These are phyloP conservation scores for Pachydiplax longipennis DNA, from an alignment of 2,888 invertebrate genomes.

Conservation along the genomic window DNA sequence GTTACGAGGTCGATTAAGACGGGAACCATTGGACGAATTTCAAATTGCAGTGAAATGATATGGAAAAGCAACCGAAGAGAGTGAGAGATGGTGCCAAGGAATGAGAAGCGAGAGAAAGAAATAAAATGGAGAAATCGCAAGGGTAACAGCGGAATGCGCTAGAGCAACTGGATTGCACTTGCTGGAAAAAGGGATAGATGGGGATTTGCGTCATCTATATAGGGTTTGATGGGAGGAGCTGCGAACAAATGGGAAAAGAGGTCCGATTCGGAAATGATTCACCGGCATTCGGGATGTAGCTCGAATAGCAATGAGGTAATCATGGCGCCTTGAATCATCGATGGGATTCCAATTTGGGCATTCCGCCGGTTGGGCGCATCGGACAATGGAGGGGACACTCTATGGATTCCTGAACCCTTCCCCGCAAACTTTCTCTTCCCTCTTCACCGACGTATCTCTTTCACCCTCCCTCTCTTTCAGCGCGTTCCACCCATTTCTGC, in stretches of 20 bases:
- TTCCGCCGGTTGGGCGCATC: not conserved
- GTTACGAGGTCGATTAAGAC: too few species aligned
- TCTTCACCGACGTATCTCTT: not conserved
- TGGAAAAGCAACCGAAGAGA: not conserved
- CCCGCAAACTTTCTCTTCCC: not conserved
- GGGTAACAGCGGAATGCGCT: not conserved
- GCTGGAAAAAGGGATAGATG: not conserved
- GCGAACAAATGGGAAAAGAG: constrained; percentile 18
- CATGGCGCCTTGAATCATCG: constrained; percentile 25
- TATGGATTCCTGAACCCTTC: not conserved
- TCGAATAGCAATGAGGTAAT: constrained; percentile 33
- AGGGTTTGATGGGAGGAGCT: not conserved
- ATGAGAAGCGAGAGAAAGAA: not conserved
- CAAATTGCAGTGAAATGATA: too few species aligned
- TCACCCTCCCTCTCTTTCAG: not conserved
- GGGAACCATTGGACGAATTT: too few species aligned
- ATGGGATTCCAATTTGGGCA: constrained; percentile 21
- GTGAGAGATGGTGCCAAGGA: not conserved
- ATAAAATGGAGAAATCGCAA: not conserved
- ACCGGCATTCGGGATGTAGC: not conserved
- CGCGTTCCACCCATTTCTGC: not conserved
- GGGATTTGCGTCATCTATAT: not conserved
- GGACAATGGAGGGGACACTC: not conserved
- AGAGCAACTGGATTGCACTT: not conserved
- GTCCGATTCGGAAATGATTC: constrained; percentile 6